Base-by-base conservation (phyloP, 1,140 invertebrate genomes). In the Leptoteleia sp. region DNA sequence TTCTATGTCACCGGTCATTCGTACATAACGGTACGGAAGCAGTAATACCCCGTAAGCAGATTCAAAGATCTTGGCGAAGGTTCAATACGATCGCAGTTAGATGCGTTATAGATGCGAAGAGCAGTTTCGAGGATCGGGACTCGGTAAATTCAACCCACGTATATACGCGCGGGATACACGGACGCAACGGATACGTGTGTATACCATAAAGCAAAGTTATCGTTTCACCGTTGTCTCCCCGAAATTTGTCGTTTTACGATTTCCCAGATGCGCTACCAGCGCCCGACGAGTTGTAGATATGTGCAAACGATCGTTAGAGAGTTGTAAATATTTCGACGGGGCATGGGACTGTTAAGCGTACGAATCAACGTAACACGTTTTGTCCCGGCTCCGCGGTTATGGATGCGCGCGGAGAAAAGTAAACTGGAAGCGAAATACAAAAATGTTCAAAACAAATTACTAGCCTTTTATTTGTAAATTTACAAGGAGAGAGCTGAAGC, bases 201-300 rank as follows among this genome's bases (percentile, higher is more conserved):
- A 33, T 42, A 54, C 81, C 79, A 83, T 82, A 84, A 82, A 84
- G 57, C 68, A 82, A 42, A 82, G 75, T 82, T 84, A 83, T 83
- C 81, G 80, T 54, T 73, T 40, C 72, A 54, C 61, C 57, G 68
- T 81, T 71, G 71, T 76, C 68, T 59, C 38, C 35, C 29, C 19
- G 37, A 77, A 71, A 48, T 77, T 64, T 19, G 43, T 52, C 54
- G 64, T 42, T 52, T 61, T 50, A 57, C 76, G 47, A 40, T 67
- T 67, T 54, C 38, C 61, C 47, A 67, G 57, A 70, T 72, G 67
- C 54, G 71, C 61, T 76, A 61, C 54, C 55, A 65, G 62, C 33
- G 38, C 50, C 57, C 59, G 64, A 47, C 40, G 38, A 62, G 38
- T 55, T 57, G 70, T 40, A 55, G 48, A 73, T 64, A 57, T 55